phyloP scores from a whole-genome alignment of 2,797 vertebrate species.

The Myioborus melanocephalus region DNA sequence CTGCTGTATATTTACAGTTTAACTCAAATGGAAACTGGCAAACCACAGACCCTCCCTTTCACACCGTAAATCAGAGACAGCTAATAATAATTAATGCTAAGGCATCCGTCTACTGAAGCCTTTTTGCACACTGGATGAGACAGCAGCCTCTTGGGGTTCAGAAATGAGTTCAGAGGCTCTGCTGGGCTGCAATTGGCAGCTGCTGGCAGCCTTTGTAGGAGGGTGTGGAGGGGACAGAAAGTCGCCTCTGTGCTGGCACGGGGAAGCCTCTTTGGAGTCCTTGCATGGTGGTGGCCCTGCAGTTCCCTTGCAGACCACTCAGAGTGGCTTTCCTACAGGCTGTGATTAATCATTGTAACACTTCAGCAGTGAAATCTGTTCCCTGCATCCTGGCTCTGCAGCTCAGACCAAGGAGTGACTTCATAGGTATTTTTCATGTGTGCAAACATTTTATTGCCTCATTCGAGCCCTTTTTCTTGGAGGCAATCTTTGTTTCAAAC shows the following conservation, averaged over 20 bases:
- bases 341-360: background rate
- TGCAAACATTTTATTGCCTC: background rate
- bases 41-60: background rate
- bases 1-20: background rate
- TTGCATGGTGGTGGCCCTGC: background rate
- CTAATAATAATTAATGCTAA: background rate
- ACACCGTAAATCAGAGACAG: background rate
- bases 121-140: background rate
- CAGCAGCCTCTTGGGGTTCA: background rate
- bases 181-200: background rate
- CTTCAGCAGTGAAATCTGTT: background rate
- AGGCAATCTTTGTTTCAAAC: background rate
- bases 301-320: background rate
- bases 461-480: background rate
- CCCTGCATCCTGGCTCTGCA: background rate
- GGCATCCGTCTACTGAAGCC: background rate
- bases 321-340: background rate
- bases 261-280: background rate
- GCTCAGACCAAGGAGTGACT: background rate
- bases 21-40: background rate
- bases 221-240: background rate
- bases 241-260: rapidly evolving
- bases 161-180: background rate
- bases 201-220: background rate
- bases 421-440: background rate